Evolutionary conservation across 1,140 invertebrate genomes (phyloP), one percentile per base, ranked within the genome.

Genomic region (Harpegnathos saltator): DNA sequence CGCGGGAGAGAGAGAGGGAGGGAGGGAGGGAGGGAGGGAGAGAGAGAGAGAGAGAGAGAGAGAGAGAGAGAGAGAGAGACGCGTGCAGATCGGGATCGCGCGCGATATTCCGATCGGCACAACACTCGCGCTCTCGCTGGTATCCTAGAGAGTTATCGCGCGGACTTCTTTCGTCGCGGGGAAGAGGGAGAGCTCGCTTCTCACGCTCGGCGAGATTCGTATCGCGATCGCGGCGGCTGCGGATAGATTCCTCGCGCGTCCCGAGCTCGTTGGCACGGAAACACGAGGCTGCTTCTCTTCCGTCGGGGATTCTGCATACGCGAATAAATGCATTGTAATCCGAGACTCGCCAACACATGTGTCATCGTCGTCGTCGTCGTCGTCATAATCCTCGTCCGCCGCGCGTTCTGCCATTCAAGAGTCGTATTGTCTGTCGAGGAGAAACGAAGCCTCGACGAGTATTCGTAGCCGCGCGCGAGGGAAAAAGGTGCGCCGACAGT

Each of bases 291-390:
- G 56, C 61, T 38, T 24, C 75, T 58, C 75, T 58, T n/a, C 12
- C 33, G 12, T 69, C 50, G 22, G 58, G 52, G 69, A 58, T 58
- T 80, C 75, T 17, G 44, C 33, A 44, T 54, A 58, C 29, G n/a
- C 65, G 75, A 80, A 80, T 71, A 71, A 58, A 58, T 58, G 65
- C 22, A 80, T 69, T 69, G 65, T 80, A 58, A 80, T 59, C 52
- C 22, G 48, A 80, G 14, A 26, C 33, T 48, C 52, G 66, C 52
- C 22, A 58, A 63, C 33, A 63, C 33, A 29, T 68, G 22, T 5
- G 74, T 52, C 73, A 2, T 58, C 50, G 19, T 54, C 12, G 75
- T 66, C 73, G 5, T 59, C 52, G 22, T 33, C 56, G 62, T 68
- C 19, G 15, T 66, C 29, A 5, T 33, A 1, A 3, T 3, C 0